Percentiles rank a stretch among this genome's conserved stretches.
These are phyloP conservation scores for Chrysotoxum bicinctum DNA, from an alignment of 2,888 invertebrate species.

Conservation along the genomic window DNA sequence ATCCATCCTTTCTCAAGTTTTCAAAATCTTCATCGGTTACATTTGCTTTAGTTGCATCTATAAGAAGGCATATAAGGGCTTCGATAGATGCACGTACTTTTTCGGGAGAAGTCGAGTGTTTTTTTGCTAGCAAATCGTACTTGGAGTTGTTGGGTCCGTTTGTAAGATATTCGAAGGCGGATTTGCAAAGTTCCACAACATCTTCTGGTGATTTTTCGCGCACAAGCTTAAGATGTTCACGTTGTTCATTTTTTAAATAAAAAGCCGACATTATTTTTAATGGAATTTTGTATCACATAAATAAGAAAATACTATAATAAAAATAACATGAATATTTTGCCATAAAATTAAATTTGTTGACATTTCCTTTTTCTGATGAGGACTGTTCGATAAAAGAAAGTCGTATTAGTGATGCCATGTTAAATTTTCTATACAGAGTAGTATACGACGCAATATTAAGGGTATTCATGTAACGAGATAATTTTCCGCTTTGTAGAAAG, in stretches of 20 bases:
- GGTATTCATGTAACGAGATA: too few species aligned
- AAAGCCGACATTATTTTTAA: slow-evolving; percentile 73
- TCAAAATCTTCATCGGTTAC: slow-evolving; percentile 80
- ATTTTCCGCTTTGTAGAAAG: too few species aligned
- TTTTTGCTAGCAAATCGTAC: slow-evolving; percentile 82
- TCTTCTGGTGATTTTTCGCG: slow-evolving; percentile 83
- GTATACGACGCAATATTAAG: too few species aligned
- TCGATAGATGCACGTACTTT: slow-evolving; percentile 84
- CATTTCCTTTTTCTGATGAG: not conserved
- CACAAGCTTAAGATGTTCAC: slow-evolving; percentile 83
- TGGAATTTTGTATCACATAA: not conserved
- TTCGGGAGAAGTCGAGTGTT: slow-evolving; percentile 82
- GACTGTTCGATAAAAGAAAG: not conserved
- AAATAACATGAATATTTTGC: too few species aligned
- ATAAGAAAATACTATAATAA: not conserved
- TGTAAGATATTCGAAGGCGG: slow-evolving; percentile 84
- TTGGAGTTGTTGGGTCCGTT: slow-evolving; percentile 84
- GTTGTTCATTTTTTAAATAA: slow-evolving; percentile 83
- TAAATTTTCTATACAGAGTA: too few species aligned
- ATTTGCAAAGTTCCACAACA: slow-evolving; percentile 85
- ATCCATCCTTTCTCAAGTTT: slow-evolving; percentile 74
- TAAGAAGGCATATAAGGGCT: slow-evolving; percentile 87
- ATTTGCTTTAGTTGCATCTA: slow-evolving; percentile 88
- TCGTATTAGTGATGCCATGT: not conserved
- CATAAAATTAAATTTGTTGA: not conserved